phyloP scores from a whole-genome alignment of 1,140 invertebrate genomes.

The Batillaria attramentaria region DNA sequence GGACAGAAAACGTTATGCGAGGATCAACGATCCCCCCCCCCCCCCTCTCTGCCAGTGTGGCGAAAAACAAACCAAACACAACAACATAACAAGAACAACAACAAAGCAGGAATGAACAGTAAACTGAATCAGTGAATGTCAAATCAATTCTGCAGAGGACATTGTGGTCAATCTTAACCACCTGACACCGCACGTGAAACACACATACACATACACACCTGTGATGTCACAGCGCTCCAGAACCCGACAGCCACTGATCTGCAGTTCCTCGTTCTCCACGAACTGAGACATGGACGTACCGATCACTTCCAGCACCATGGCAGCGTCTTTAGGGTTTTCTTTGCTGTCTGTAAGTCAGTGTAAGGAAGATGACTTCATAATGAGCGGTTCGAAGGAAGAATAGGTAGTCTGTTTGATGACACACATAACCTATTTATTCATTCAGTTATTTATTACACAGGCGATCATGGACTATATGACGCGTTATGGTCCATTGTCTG shows the following conservation, averaged over 20 bases:
- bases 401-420: not conserved
- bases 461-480: no score
- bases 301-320: not conserved
- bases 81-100: no score
- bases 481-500: no score
- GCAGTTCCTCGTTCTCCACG: constrained; percentile 30
- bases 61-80: not conserved
- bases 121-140: not conserved
- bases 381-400: not conserved
- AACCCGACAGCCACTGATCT: constrained; percentile 28
- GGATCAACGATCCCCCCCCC: no score
- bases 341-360: not conserved
- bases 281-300: constrained; percentile 25
- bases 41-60: not conserved
- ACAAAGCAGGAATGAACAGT: no score
- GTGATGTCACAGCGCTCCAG: constrained; percentile 5
- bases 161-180: not conserved
- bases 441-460: no score
- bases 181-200: not conserved
- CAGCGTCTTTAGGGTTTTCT: not conserved
- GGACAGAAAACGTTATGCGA: no score
- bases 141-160: not conserved
- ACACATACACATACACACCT: constrained; percentile 7
- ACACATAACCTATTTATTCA: not conserved
- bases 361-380: not conserved